Conservation (phyloP, 2,113 vertebrate genomes). For the Dinomys branickii region DNA sequence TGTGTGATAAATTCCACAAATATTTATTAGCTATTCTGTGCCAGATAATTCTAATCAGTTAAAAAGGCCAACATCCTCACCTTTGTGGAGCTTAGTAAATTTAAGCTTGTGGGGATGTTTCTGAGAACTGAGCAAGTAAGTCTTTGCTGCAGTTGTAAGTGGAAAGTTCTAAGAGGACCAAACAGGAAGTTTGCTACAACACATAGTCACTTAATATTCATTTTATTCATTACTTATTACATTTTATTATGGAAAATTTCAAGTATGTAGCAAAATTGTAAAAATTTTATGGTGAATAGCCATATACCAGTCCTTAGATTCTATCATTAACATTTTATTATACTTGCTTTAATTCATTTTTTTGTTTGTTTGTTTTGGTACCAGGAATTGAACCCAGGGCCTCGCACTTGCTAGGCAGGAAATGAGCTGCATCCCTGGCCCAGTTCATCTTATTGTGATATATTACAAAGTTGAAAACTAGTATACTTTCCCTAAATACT, state of each 20-base stretch:
- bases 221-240: not conserved
- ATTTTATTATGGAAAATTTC: not conserved
- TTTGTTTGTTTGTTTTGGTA: too few species aligned
- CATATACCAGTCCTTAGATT: not conserved
- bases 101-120: not conserved
- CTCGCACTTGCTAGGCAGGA: too few species aligned
- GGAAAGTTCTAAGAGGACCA: constrained; percentile 1
- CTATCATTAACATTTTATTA: not conserved
- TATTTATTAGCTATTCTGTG: not conserved
- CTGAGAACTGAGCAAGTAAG: not conserved
- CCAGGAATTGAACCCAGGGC: too few species aligned
- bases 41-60: not conserved
- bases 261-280: not conserved
- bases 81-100: not conserved
- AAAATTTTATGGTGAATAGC: not conserved
- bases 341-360: not conserved
- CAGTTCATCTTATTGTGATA: not conserved
- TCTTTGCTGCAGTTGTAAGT: not conserved
- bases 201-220: not conserved
- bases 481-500: not conserved
- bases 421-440: too few species aligned
- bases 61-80: not conserved
- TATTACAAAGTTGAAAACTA: not conserved
- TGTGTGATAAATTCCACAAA: not conserved
- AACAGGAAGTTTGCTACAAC: not conserved